A percentile compares a stretch with the other conserved stretches of the same genome.
Conservation (phyloP, 2,113 vertebrate species). For the Protomyctophum bolini region DNA sequence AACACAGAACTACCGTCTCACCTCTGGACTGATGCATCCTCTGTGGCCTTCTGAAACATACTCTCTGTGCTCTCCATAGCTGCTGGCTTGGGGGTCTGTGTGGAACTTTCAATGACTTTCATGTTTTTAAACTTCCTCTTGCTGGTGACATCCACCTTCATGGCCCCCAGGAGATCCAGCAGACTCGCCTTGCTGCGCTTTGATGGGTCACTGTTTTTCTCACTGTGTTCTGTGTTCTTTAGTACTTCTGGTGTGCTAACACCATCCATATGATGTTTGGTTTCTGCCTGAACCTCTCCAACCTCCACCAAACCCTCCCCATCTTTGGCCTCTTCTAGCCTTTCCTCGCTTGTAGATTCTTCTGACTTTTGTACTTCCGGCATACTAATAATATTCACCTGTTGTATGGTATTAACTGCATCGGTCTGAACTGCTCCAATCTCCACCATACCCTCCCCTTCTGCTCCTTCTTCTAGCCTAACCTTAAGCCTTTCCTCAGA, state of each 20-base stretch:
- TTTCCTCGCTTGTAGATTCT: neutral
- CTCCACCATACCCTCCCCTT: slow-evolving; percentile 6
- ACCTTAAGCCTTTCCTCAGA: neutral
- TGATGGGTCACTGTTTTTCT: neutral
- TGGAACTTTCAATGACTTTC: slow-evolving; percentile 52
- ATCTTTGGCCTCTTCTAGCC: neutral
- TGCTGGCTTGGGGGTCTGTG: slow-evolving; percentile 2
- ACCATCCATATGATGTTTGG: neutral
- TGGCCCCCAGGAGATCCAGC: slow-evolving; percentile 81
- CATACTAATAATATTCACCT: slow-evolving; percentile 13
- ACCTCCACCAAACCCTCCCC: neutral
- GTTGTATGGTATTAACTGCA: slow-evolving; percentile 4
- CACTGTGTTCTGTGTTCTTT: slow-evolving; percentile 12
- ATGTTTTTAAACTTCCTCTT: slow-evolving; percentile 70
- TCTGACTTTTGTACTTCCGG: neutral
- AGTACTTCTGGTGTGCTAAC: slow-evolving; percentile 5
- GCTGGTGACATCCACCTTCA: slow-evolving; percentile 87
- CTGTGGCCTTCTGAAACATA: slow-evolving; percentile 66
- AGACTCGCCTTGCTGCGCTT: slow-evolving; percentile 79
- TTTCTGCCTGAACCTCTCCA: neutral
- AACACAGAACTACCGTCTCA: slow-evolving; percentile 54
- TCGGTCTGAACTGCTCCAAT: slow-evolving; percentile 14
- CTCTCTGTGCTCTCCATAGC: slow-evolving; percentile 55
- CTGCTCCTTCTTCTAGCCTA: neutral
- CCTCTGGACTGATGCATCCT: slow-evolving; percentile 66